Base-by-base conservation (phyloP, 2,888 invertebrate genomes). In the Athalia cordata region DNA sequence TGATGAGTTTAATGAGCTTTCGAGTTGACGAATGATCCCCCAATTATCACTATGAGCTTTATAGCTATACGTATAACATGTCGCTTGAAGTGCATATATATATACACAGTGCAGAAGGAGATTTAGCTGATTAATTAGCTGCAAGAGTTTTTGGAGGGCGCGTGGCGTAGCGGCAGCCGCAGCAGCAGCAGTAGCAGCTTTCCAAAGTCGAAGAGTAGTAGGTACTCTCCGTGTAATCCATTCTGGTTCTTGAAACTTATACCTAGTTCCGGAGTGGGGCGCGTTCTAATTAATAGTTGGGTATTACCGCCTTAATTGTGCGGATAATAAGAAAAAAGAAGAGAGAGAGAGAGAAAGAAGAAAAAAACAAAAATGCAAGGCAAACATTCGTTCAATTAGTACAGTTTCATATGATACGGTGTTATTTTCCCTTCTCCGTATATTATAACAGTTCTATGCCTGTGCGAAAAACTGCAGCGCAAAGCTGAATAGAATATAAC, bases 281-380 rank as follows among this genome's bases (percentile, higher is more conserved):
- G 15, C 45, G 59, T 11, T 59, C 49, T 72, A 72, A 72, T 72
- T 57, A 72, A 72, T 72, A 72, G 72, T 59, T 59, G n/a, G 45
- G 55, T 8, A 55, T 8, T 11, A 61, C 47, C 8, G 59, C 59
- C 47, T 59, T 72, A 59, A 72, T 59, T 72, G 13, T 72, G n/a
- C 59, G 79, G 77, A 80, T 78, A 79, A 81, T 78, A 79, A 78
- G 78, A 77, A 79, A 66, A 77, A 70, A 67, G 74, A 67, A 29
- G 61, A 70, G 62, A 50, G 45, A 65, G 8, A 49, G 11, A 13
- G 52, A 29, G 55, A 62, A 13, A 62, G 65, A 52, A 55, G 49
- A 61, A 70, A 29, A 65, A 62, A 62, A 62, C 13, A 62, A 29
- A 8, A 72, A 47, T 59, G 50, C 7, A 72, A 72, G 59, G 59